Percentiles rank a stretch among this genome's conserved stretches.
Conservation (phyloP, 1,140 invertebrate species). For the Chlorops oryzae region DNA sequence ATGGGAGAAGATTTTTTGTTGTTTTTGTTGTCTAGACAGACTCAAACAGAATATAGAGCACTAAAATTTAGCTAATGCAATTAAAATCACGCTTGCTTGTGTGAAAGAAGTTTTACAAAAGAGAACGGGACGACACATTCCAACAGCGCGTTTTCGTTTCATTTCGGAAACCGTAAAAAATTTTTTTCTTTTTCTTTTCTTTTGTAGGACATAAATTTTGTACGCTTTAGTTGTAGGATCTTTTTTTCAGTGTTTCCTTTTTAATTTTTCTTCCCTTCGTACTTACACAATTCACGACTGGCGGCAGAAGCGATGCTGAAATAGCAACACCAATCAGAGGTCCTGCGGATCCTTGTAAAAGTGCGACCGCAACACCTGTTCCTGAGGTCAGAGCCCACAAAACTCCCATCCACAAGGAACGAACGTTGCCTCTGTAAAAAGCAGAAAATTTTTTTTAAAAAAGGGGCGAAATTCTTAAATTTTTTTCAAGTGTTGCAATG, state of each 20-base stretch:
- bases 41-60: no score
- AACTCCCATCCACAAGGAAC: slow-evolving; percentile 66
- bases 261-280: slow-evolving; percentile 1
- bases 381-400: slow-evolving; percentile 66
- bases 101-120: slow-evolving; percentile 11
- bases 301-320: slow-evolving; percentile 79
- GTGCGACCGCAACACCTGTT: slow-evolving; percentile 76
- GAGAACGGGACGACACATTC: background rate
- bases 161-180: no score
- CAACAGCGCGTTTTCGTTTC: no score
- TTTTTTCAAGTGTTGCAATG: background rate
- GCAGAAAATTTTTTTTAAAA: background rate
- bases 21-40: no score
- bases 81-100: background rate
- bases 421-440: slow-evolving; percentile 57
- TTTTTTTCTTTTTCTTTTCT: background rate
- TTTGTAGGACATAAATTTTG: background rate
- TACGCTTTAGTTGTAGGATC: background rate
- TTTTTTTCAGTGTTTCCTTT: background rate
- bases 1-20: no score
- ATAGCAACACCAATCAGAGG: slow-evolving; percentile 85
- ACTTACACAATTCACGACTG: slow-evolving; percentile 77
- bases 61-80: background rate
- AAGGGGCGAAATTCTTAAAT: no score
- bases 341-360: slow-evolving; percentile 76